These are phyloP conservation scores for Globia sparganii DNA, from an alignment of 2,888 invertebrate species.

Conservation along the genomic window DNA sequence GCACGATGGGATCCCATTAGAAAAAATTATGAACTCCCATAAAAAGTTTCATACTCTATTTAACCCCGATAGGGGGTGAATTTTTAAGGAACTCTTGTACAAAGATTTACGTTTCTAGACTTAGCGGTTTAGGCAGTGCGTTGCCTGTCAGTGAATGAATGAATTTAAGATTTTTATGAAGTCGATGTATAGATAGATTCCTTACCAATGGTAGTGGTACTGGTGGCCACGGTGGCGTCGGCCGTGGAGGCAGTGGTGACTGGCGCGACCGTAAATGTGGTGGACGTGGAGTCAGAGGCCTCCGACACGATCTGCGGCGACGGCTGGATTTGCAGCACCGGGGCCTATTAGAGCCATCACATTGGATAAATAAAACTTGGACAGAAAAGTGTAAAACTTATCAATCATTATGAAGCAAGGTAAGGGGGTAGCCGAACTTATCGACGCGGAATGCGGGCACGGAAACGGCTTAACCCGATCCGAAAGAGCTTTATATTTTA, in stretches of 20 bases:
- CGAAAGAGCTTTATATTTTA: background rate
- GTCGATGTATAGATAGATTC: background rate
- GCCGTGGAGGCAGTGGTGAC: conserved; percentile 63
- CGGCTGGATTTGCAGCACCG: conserved; percentile 78
- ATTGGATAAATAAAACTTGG: background rate
- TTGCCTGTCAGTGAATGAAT: background rate
- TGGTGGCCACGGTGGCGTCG: conserved; percentile 73
- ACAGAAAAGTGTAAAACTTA: background rate
- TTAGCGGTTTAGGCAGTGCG: background rate
- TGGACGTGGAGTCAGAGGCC: conserved; percentile 60
- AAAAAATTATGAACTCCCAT: background rate
- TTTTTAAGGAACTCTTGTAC: background rate
- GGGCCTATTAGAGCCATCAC: conserved; percentile 47
- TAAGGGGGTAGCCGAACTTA: background rate
- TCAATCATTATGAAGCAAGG: background rate
- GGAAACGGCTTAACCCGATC: background rate
- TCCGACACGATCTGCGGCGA: conserved; percentile 69
- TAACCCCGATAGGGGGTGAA: background rate
- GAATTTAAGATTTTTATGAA: background rate
- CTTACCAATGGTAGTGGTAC: conserved; percentile 70
- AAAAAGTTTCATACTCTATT: background rate
- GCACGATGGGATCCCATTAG: background rate
- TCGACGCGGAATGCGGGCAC: background rate
- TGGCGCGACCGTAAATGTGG: conserved; percentile 42
- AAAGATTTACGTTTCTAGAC: background rate